Base-by-base conservation (phyloP, 2,797 vertebrate genomes). In the Neosilurus hyrtlii region DNA sequence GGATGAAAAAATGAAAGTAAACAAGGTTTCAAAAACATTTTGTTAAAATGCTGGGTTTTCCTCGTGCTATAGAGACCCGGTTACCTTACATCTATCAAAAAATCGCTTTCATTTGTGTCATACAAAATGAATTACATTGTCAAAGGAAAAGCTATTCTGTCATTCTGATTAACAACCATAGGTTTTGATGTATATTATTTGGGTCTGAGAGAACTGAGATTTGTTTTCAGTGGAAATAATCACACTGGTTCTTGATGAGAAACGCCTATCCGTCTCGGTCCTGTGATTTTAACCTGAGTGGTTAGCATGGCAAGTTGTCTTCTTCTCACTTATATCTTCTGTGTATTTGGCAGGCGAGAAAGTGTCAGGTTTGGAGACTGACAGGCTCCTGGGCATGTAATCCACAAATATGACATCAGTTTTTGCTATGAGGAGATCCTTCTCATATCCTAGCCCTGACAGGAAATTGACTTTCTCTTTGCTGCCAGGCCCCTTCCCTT, bases 401-500 rank as follows among this genome's bases (percentile, higher is more conserved):
- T 87, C 83, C 73, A 3, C 59, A 77, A 74, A 72, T 51, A 52
- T 65, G 57, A 56, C 65, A 73, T 73, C 67, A 83, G 61, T 67
- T 79, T 56, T 62, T 79, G 59, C 56, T 73, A 35, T 73, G 73
- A 77, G 70, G 59, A 83, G 83, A 80, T 84, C 68, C 70, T 51
- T 74, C 71, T 79, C 63, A 51, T 12, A 18, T 37, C 63, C 65
- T 16, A 16, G 26, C 52, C 30, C 71, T 82, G 83, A 84, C 83
- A 86, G 83, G 83, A 82, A 83, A 79, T 70, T 30, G 71, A 68
- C 52, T 51, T 85, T 73, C 81, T 77, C 43, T 72, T 73, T 79
- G 56, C 51, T 71, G n/a, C 26, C 73, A 52, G n/a, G 63, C 62
- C 24, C 81, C 56, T 59, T 77, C 62, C 62, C 26, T 24, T 77